Base-by-base conservation (phyloP, 1,140 invertebrate species). In the Sinonovacula constricta region DNA sequence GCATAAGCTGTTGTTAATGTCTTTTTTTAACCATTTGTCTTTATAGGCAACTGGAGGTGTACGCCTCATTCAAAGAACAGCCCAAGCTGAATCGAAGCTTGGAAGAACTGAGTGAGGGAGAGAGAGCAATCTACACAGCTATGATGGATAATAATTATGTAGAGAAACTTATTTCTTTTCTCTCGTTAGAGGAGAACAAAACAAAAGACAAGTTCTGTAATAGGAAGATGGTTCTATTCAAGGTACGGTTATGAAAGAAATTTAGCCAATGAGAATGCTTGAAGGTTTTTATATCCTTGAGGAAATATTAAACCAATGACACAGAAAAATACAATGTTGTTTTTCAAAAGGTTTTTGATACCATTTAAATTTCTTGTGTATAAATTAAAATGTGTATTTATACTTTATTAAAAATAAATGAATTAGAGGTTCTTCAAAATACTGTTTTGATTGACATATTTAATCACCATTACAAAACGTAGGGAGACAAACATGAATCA, bases 181-280 rank as follows among this genome's bases (percentile, higher is more conserved):
- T 95, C 33, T 94, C 95, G 1, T 91, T 97, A 2, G 97, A 98
- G 85, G 96, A 97, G 82, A 95, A 95, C 82, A 97, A 97, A 87
- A 95, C 94, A 28, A 94, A 94, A 57, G 95, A 97, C 81, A 95
- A 95, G 87, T 97, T 97, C 83, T 94, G 93, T 85, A 91, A 89
- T 3, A 92, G 92, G 45, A 91, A 93, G 45, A 95, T 94, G 88
- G 89, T 92, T 2, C 83, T 97, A 24, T 96, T 96, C 83, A 95
- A 95, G 92, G 94, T 95, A 87, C 91, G 86, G 83, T 56, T 53
- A 49, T 3, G 28, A n/a, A n/a, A n/a, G n/a, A n/a, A n/a, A n/a
- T n/a, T n/a, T n/a, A n/a, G n/a, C n/a, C n/a, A 81, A 18, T 60
- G 10, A 74, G n/a, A 65, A 56, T n/a, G 60, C 67, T 54, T 36